Base-by-base conservation (phyloP, 2,888 invertebrate species). In the Phyllotreta striolata region DNA sequence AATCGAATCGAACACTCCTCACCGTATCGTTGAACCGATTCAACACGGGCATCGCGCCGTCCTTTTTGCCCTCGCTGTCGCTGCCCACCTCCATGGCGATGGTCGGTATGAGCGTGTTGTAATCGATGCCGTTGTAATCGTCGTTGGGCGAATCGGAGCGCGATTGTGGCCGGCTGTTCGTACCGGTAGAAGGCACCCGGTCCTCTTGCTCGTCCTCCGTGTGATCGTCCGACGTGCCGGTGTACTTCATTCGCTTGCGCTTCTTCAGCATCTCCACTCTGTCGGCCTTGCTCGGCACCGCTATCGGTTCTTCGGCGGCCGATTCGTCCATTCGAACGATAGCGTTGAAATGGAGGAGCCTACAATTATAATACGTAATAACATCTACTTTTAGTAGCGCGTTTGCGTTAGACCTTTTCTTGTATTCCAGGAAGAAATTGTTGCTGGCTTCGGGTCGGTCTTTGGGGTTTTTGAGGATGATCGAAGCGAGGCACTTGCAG, bases 401-500 rank as follows among this genome's bases (percentile, higher is more conserved):
- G 37, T 12, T 12, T 12, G 8, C 49, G 51, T 54, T 73, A 79
- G 74, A 89, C 89, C 88, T 85, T 77, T 85, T 87, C 57, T 86
- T 84, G 75, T 90, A 89, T 74, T 85, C 87, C 60, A 80, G 80
- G 55, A 85, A 87, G 75, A 89, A 89, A 10, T 78, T 77, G 4
- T 75, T 79, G 75, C 81, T 86, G 79, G 83, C 84, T 77, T 73
- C 81, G 69, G 71, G 77, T 57, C 77, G 76, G 14, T 81, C 80
- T 65, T 86, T 85, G 0, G 84, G 84, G 1, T 86, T 88, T 65
- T 91, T 89, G 73, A 89, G 84, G 63, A 91, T 83, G 56, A 92
- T 79, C 66, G 90, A 87, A 72, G 90, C 89, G 81, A 91, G 93
- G 80, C 91, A 90, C 62, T 91, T 88, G 74, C 93, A 94, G 24